A percentile compares a stretch with the other conserved stretches of the same genome.
phyloP scores from a whole-genome alignment of 2,113 vertebrate genomes.

The Hymenochirus boettgeri region DNA sequence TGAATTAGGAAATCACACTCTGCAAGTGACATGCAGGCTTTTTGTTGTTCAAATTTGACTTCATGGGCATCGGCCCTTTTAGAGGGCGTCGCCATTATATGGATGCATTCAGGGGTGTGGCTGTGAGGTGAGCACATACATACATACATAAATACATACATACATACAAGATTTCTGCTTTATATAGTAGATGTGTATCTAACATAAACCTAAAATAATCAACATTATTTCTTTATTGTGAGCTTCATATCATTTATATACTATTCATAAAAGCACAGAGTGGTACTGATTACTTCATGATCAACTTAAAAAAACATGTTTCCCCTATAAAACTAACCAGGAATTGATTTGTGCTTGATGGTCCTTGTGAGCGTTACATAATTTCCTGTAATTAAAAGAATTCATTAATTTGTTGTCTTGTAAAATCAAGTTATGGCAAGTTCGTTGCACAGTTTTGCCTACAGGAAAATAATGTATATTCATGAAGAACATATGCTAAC shows the following conservation, averaged over 20 bases:
- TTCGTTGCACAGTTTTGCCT: constrained; percentile 30
- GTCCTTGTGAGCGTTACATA: constrained; percentile 40
- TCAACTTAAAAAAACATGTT: constrained; percentile 39
- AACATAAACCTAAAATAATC: too few species aligned
- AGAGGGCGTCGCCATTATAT: too few species aligned
- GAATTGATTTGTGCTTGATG: constrained; percentile 39
- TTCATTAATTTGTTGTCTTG: constrained; percentile 35
- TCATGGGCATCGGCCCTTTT: too few species aligned
- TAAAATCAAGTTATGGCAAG: constrained; percentile 36
- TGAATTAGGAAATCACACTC: too few species aligned
- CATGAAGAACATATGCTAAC: constrained; percentile 41
- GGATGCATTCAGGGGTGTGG: too few species aligned
- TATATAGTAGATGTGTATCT: too few species aligned
- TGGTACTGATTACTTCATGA: constrained; percentile 41
- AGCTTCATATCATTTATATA: constrained; percentile 41
- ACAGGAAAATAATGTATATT: constrained; percentile 42
- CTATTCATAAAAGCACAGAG: constrained; percentile 37
- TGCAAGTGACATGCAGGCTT: too few species aligned
- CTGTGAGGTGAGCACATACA: too few species aligned
- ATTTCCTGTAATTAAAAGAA: constrained; percentile 43
- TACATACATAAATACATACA: too few species aligned
- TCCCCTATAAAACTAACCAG: constrained; percentile 32
- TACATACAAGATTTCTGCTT: too few species aligned
- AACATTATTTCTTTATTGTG: too few species aligned
- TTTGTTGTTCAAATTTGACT: too few species aligned